Base-by-base conservation (phyloP, 2,888 invertebrate genomes). In the Cantharis nigra region DNA sequence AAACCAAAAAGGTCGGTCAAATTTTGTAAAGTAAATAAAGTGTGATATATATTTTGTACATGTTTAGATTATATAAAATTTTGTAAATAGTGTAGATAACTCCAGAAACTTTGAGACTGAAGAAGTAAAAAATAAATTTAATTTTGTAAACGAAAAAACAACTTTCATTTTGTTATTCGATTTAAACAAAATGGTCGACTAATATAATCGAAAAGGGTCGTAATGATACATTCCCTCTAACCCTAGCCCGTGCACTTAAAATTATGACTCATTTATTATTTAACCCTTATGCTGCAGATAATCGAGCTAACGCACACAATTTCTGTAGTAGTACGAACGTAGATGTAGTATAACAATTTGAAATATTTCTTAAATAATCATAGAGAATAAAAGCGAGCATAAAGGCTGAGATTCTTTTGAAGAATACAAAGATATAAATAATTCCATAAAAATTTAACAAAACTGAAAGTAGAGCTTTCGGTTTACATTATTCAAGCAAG, bases 401-500 rank as follows among this genome's bases (percentile, higher is more conserved):
- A 49, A 49, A n/a, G n/a, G n/a, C n/a, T 9, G 49, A 49, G 49
- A 49, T 49, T 49, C 49, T 49, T 49, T 49, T 49, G 49, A 49
- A 49, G 49, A 49, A 49, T 49, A 49, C 49, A 49, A 49, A 49
- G 49, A 49, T 49, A 49, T 49, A 49, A 49, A 49, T 49, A 49
- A 49, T 49, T 49, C 49, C 13, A 49, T n/a, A 49, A 49, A 49
- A 49, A 49, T 49, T 7, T 49, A 49, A 49, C 49, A 49, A 49
- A 49, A 49, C 49, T 49, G n/a, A 49, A 49, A 75, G 62, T 65
- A 20, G 16, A 63, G 75, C 71, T 70, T 75, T 75, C 67, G 67
- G 33, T 33, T 49, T 72, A 69, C 69, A 76, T 72, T 72, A 76
- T 72, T 69, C 76, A 71, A 65, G 70, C 14, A 63, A 30, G 49